Base-by-base conservation (phyloP, 2,113 vertebrate species). In the Zootoca vivipara region DNA sequence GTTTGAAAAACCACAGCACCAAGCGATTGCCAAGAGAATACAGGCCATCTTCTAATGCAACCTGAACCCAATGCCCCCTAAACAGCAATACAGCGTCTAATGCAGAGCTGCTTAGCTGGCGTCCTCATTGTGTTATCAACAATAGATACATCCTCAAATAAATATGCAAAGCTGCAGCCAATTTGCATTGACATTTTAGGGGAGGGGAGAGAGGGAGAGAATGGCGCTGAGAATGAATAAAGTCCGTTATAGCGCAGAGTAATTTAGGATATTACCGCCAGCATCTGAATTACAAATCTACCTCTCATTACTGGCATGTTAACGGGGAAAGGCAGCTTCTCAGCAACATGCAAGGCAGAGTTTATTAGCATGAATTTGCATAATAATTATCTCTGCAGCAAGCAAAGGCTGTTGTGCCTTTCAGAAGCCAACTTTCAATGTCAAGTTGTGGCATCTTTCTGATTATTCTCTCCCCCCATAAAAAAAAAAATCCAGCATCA, bases 341-440 rank as follows among this genome's bases (percentile, higher is more conserved):
- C 95, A 92, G 96, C 96, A 96, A 96, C 96, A 95, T 93, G 95
- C 94, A 91, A 97, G 95, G 95, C 97, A 96, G 95, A 91, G 95
- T 94, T 96, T 95, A 97, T 97, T 97, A 97, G 97, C 96, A 97
- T 97, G 95, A 80, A 97, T 97, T 97, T 97, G 97, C 97, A 97
- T 97, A 96, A 96, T 96, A 97, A 97, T 97, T 96, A 97, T 96
- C 95, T 96, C 96, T 93, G 94, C 96, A 95, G 93, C 93, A 95
- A 92, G 94, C 94, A 93, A 95, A 93, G 92, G 91, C 96, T 95
- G 95, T 91, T 58, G 56, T 95, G 95, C 94, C 96, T 97, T 97
- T 97, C 94, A 96, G 92, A 93, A 94, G 89, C 91, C 95, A 96
- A 96, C 95, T 96, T 96, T 96, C 96, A 97, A 96, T 96, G 96